Base-by-base conservation (phyloP, 2,113 vertebrate genomes). In the Symphodus melops region DNA sequence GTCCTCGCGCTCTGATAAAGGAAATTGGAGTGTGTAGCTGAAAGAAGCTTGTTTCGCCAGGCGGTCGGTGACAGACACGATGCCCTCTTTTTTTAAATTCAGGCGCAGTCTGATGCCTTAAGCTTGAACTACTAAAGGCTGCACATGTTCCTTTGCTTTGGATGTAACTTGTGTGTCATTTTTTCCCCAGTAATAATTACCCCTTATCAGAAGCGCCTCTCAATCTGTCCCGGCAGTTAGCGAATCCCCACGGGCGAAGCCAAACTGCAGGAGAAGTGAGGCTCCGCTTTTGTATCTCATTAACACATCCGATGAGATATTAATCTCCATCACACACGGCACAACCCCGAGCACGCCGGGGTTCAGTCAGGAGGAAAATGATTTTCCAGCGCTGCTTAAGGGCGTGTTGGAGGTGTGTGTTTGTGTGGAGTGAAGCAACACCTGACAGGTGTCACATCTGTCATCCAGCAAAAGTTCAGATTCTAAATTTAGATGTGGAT, bases 251-350 rank as follows among this genome's bases (percentile, higher is more conserved):
- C 20, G 19, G 86, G 81, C 82, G 5, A n/a, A 37, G 73, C 59
- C 14, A 82, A 82, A 67, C 82, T 62, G 88, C 82, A 65, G 72
- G 64, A 77, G 72, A 88, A 68, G 63, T 63, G 58, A 84, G 80
- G 68, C 77, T 83, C 77, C 84, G 82, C 72, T 82, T 87, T 70
- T 86, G 80, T 86, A 81, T 88, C 88, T 90, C 83, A 91, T 94
- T 93, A 90, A 83, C 77, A 76, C 78, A 48, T 81, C 72, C 44
- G 65, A 79, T 87, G 72, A 87, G 88, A 89, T 90, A 89, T 92
- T 90, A 88, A 89, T 92, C 87, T 86, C 68, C 75, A 54, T 75
- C 77, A 86, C 77, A 87, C 83, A 52, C 74, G 73, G 51, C 75
- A 57, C 62, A 55, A 82, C 77, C 66, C 73, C 71, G 53, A 75